Base-by-base conservation (phyloP, 2,888 invertebrate genomes). In the Ochropleura plecta region DNA sequence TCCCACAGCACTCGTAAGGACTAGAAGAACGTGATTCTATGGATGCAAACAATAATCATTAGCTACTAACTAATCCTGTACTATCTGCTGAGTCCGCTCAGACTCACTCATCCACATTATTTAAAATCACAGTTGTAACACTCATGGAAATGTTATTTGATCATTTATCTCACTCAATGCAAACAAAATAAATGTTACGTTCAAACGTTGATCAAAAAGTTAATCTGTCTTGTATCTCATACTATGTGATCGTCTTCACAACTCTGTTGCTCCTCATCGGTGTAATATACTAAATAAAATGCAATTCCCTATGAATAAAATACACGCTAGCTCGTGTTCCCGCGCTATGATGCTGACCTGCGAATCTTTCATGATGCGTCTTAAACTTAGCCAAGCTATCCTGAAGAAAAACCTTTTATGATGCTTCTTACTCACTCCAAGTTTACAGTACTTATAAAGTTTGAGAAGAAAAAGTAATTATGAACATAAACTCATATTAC, bases 251-350 rank as follows among this genome's bases (percentile, higher is more conserved):
- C 18, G 1, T 49, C 14, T 44, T 51, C 30, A 44, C 12, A 70
- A 51, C 51, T n/a, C 42, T 30, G 7, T 49, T 51, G n/a, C 30
- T 49, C 18, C 14, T 49, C 16, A 49, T 42, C 49, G 18, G n/a
- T 30, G 14, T 48, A 16, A 10, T n/a, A 53, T 5, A 8, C 30
- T 0, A 48, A 55, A 20, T 30, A 71, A 53, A 72, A 64, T 59
- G n/a, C 14, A 64, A 59, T 51, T 16, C 16, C 46, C 57, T 18
- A 30, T 65, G 46, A 73, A 64, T 64, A 72, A 53, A 57, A 48
- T 16, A 49, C 14, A 60, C 60, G 44, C 30, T 59, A 51, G 53
- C 10, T 14, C 30, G 18, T 48, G 9, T 20, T 8, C 18, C 18
- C 49, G 40, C n/a, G 51, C 9, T 55, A 5, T 16, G 4, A 20